phyloP scores from a whole-genome alignment of 1,140 invertebrate genomes.

The Dysdera silvatica region DNA sequence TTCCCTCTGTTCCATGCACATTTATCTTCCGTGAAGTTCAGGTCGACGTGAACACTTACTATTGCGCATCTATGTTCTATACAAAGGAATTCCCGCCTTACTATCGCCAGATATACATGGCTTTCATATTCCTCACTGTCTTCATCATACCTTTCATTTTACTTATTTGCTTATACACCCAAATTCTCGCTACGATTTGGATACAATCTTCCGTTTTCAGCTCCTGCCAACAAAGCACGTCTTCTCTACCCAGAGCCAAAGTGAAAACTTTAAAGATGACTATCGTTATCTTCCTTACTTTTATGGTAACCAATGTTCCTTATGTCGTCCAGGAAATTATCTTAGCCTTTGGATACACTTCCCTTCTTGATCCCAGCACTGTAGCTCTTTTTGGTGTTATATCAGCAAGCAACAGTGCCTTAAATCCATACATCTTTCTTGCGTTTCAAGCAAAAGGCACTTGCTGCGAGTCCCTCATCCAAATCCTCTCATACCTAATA shows the following conservation, averaged over 20 bases:
- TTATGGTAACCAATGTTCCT: conserved; percentile 41
- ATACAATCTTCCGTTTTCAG: conserved; percentile 19
- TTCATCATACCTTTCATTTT: conserved; percentile 25
- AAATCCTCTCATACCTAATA: too few species aligned
- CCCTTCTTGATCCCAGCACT: neutral
- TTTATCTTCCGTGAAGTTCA: conserved; percentile 15
- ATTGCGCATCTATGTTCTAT: conserved; percentile 26
- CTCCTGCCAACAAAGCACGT: conserved; percentile 11
- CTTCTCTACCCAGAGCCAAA: conserved; percentile 42
- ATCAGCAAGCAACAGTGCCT: conserved; percentile 29
- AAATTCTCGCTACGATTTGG: conserved; percentile 16
- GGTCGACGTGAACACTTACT: neutral
- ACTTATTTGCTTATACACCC: conserved; percentile 5
- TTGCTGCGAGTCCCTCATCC: too few species aligned
- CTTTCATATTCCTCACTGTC: conserved; percentile 13
- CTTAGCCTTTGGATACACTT: conserved; percentile 4
- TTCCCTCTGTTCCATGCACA: conserved; percentile 23
- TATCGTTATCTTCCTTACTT: conserved; percentile 42
- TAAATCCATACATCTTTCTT: conserved; percentile 31
- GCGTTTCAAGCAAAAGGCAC: conserved; percentile 16
- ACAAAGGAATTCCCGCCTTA: neutral
- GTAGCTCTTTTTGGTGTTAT: conserved; percentile 18
- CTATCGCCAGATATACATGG: conserved; percentile 23
- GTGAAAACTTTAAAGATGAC: conserved; percentile 46
- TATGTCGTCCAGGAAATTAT: conserved; percentile 44